These are phyloP conservation scores for Centruroides vittatus DNA, from an alignment of 1,140 invertebrate species.

Conservation along the genomic window DNA sequence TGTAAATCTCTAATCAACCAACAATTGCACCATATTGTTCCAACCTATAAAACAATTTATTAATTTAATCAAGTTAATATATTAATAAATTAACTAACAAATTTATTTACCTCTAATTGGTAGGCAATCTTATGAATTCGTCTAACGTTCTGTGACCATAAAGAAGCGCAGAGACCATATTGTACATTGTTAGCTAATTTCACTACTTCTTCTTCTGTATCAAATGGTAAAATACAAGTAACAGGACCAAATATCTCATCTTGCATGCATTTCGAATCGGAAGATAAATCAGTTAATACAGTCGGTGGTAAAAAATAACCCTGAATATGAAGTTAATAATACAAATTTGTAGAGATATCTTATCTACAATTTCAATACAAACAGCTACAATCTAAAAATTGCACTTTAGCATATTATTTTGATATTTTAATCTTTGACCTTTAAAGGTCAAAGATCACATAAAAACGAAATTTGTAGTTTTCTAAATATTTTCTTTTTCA, in stretches of 20 bases:
- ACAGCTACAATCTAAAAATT: no score
- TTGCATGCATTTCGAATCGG: constrained; percentile 34
- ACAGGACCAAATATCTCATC: constrained; percentile 49
- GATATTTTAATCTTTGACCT: no score
- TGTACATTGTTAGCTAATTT: constrained; percentile 33
- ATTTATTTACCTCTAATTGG: constrained; percentile 28
- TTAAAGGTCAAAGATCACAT: no score
- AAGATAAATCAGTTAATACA: constrained; percentile 33
- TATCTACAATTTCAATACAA: no score
- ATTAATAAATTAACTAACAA: no score
- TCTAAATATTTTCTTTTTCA: no score
- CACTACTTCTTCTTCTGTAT: constrained; percentile 37
- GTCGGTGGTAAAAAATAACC: constrained; percentile 42
- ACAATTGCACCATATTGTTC: constrained; percentile 46
- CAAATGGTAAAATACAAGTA: constrained; percentile 38
- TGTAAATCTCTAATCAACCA: constrained; percentile 40
- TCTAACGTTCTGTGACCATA: constrained; percentile 35
- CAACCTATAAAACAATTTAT: constrained; percentile 27
- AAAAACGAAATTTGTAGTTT: no score
- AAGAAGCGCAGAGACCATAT: constrained; percentile 40
- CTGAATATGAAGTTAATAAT: constrained; percentile 16
- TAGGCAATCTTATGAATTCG: constrained; percentile 34
- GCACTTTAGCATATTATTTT: no score
- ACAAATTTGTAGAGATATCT: no score
- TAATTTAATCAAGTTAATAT: no score